phyloP scores from a whole-genome alignment of 2,113 vertebrate genomes.

The Nannobrachium achirus region DNA sequence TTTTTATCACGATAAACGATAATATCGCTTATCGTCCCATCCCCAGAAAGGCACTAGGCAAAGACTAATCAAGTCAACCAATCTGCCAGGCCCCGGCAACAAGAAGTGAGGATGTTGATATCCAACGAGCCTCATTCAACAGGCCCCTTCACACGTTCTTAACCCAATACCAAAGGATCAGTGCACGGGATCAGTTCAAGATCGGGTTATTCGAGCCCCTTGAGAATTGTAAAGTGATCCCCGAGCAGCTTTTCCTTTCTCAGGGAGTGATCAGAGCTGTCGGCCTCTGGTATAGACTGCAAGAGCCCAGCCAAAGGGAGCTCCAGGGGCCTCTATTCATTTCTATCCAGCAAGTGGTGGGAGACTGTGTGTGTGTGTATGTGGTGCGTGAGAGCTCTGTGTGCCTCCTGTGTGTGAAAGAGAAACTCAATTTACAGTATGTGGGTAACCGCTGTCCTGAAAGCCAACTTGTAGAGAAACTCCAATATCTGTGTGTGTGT shows the following conservation, averaged over 20 bases:
- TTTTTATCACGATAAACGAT: no score
- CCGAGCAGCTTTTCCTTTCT: conserved; percentile 72
- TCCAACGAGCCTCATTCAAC: conserved; percentile 68
- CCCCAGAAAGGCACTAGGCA: conserved; percentile 59
- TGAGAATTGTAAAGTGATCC: conserved; percentile 80
- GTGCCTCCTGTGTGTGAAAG: conserved; percentile 35
- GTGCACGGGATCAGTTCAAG: conserved; percentile 71
- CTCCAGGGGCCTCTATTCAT: conserved; percentile 65
- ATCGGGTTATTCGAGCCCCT: conserved; percentile 77
- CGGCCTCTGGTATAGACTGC: conserved; percentile 54
- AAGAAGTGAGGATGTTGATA: conserved; percentile 74
- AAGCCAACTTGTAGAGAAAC: conserved; percentile 59
- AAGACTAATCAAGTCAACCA: conserved; percentile 76
- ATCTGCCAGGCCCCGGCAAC: conserved; percentile 66
- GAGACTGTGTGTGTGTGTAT: conserved; percentile 31
- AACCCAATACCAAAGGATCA: conserved; percentile 73
- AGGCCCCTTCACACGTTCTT: conserved; percentile 76
- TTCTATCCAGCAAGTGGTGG: conserved; percentile 42
- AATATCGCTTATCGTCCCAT: no score
- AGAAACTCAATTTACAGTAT: conserved; percentile 63
- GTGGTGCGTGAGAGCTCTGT: neutral
- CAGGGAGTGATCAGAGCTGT: conserved; percentile 68
- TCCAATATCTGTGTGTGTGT: conserved; percentile 49
- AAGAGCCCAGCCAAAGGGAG: conserved; percentile 58
- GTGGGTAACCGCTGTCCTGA: conserved; percentile 57